These are phyloP conservation scores for Lamprologus speciosus DNA, from an alignment of 2,113 vertebrate genomes.

Conservation along the genomic window DNA sequence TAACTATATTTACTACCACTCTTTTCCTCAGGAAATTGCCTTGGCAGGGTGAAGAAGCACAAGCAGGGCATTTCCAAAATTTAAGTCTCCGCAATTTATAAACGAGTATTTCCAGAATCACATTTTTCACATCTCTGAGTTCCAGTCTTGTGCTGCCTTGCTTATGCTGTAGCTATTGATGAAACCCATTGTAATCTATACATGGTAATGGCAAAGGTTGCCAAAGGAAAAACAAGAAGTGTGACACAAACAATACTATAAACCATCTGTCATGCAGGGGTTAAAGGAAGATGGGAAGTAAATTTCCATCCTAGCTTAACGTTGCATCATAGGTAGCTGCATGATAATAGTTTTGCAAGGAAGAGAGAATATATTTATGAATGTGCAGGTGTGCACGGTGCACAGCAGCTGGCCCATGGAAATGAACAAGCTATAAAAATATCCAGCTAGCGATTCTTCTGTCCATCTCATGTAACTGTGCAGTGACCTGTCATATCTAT, in stretches of 20 bases:
- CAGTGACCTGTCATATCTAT: background rate
- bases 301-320: background rate
- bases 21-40: slow-evolving; percentile 66
- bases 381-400: background rate
- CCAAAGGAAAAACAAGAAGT: background rate
- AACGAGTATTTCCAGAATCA: background rate
- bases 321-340: background rate
- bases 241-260: background rate
- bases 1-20: slow-evolving; percentile 71
- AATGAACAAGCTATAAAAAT: slow-evolving; percentile 11
- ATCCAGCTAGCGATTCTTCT: background rate
- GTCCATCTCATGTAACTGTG: background rate
- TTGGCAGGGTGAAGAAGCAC: slow-evolving; percentile 48
- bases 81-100: slow-evolving; percentile 48
- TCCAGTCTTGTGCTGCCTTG: background rate
- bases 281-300: background rate
- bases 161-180: background rate
- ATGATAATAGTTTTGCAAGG: background rate
- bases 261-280: background rate
- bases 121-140: slow-evolving; percentile 12
- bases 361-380: background rate
- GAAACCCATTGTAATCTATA: background rate
- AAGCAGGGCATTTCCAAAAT: slow-evolving; percentile 46
- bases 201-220: slow-evolving; percentile 32
- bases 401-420: slow-evolving; percentile 5